Base-by-base conservation (phyloP, 2,888 invertebrate genomes). In the Endomychus coccineus region DNA sequence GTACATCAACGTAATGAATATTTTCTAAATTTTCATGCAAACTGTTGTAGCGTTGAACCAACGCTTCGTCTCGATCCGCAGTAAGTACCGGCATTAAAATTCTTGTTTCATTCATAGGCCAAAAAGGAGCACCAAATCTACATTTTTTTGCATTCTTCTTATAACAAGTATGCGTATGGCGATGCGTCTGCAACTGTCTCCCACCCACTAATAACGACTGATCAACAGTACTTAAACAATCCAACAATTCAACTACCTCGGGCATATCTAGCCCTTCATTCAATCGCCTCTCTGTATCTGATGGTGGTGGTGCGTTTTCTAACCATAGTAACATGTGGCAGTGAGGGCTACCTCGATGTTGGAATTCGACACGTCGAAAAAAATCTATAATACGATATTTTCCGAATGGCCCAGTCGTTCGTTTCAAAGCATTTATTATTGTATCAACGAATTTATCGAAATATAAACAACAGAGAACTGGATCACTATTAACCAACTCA, bases 401-500 rank as follows among this genome's bases (percentile, higher is more conserved):
- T 27, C 52, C 50, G 24, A 59, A 61, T 27, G 63, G 61, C 44
- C 50, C 54, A 6, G 16, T n/a, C n/a, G n/a, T 15, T 34, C 45
- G 50, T 34, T 57, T 42, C 12, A 61, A 46, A 14, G 58, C 36
- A 33, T 21, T 49, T 12, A 61, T 34, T 1, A 55, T 4, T 12
- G 10, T 27, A 52, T 54, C 49, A 1, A 65, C 53, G 10, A 64
- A 27, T 46, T 62, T 64, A 45, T 64, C 51, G 28, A 62, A 64
- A 35, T 54, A 44, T 13, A 51, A 44, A 3, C 36, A 35, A 36
- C 54, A 55, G 5, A 48, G 48, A 2, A 52, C 59, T 1, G 58
- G 50, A 51, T 60, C 59, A 46, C 55, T 51, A 32, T 55, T 57
- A 4, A 56, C 44, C 10, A 56, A 40, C 39, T 30, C 42, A 32